Conservation (phyloP, 2,113 vertebrate species). For the Strix uralensis region DNA sequence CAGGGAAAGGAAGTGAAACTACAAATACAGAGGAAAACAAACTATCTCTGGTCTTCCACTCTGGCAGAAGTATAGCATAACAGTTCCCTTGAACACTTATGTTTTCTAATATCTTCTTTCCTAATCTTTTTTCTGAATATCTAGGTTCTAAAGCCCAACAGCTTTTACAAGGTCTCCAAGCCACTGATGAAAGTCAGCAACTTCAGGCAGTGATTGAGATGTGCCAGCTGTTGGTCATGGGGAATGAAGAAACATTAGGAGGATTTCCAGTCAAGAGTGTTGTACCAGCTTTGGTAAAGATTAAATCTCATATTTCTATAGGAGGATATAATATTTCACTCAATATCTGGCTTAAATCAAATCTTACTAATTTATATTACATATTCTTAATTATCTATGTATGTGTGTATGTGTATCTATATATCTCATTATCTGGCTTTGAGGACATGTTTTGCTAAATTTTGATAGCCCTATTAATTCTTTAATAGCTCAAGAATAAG, state of each 20-base stretch:
- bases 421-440: neutral
- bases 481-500: neutral
- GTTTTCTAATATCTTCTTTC: neutral
- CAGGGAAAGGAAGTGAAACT: slow-evolving; percentile 53
- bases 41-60: slow-evolving; percentile 41
- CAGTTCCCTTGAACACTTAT: neutral
- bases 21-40: slow-evolving; percentile 49
- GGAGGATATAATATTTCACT: neutral
- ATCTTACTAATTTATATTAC: neutral
- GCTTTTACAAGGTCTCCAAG: slow-evolving; percentile 96
- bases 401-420: neutral
- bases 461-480: neutral
- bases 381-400: neutral
- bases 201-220: slow-evolving; percentile 98
- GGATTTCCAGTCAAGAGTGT: slow-evolving; percentile 99
- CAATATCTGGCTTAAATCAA: neutral
- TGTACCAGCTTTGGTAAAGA: slow-evolving; percentile 93
- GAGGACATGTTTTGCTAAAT: neutral
- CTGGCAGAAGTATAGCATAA: neutral
- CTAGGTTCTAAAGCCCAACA: slow-evolving; percentile 98
- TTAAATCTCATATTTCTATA: neutral
- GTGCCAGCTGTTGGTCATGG: slow-evolving; percentile 98
- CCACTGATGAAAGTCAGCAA: slow-evolving; percentile 97
- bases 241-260: slow-evolving; percentile 97
- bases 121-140: neutral